Evolutionary conservation across 2,797 vertebrate genomes (phyloP).

Genomic region (Platyrinchus mystaceus): DNA sequence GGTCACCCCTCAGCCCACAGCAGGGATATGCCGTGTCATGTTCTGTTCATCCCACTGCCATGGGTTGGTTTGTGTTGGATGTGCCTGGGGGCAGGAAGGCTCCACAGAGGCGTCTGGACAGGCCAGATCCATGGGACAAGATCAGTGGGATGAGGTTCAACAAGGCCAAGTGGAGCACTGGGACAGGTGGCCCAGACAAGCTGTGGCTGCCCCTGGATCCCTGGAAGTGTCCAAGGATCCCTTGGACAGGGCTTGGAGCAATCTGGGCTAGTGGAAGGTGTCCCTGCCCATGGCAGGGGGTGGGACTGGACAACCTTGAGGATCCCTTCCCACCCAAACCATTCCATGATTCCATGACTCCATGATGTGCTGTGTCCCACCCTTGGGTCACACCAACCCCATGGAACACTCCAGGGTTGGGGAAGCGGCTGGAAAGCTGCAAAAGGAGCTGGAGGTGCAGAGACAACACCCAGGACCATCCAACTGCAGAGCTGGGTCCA

Average conservation of each 20-base stretch:
- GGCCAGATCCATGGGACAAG: accelerated
- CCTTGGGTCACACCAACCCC: neutral
- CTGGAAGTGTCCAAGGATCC: neutral
- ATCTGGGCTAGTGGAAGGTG: neutral
- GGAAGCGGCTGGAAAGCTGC: neutral
- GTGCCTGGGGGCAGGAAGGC: neutral
- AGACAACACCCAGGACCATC: neutral
- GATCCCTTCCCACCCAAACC: neutral
- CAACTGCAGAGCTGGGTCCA: neutral
- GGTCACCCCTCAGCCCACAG: neutral
- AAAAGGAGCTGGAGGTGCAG: neutral
- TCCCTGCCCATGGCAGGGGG: neutral
- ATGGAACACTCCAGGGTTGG: neutral
- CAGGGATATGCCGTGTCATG: neutral
- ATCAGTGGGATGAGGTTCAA: neutral
- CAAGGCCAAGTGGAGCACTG: neutral
- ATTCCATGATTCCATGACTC: too few species aligned
- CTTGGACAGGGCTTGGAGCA: neutral
- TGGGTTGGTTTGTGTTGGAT: neutral
- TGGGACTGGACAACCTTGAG: neutral
- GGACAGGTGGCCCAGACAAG: neutral
- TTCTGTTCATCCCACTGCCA: accelerated
- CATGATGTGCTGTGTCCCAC: accelerated
- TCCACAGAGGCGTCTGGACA: neutral
- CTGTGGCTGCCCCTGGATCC: neutral